Base-by-base conservation (phyloP, 1,140 invertebrate genomes). In the Bombus turneri region DNA sequence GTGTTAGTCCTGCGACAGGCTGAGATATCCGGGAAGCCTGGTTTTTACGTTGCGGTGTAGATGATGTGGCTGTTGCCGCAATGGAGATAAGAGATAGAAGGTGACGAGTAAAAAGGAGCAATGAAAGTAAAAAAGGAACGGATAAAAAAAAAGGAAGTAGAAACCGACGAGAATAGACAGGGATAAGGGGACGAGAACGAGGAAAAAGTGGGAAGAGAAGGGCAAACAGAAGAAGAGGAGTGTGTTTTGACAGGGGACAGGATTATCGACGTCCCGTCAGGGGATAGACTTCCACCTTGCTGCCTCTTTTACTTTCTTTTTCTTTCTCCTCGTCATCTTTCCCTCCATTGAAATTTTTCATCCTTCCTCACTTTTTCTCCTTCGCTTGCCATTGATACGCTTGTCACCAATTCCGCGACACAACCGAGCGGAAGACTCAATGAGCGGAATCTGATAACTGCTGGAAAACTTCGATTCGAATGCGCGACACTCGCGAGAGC, bases 251-350 rank as follows among this genome's bases (percentile, higher is more conserved):
- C 88, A 86, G 80, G 80, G 82, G 90, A 90, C 88, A 90, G 86
- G 88, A 90, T 91, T 91, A 91, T 91, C 88, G 90, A 91, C 90
- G 83, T 91, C 73, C 83, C 83, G 88, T 91, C 88, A 88, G 80
- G 75, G 83, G 83, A 85, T 85, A 81, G 78, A 85, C 78, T 81
- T 81, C 59, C 69, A 66, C 69, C 57, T 81, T 66, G 57, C 57
- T 57, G 69, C 78, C 78, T 85, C 69, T 39, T 79, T 53, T 59
- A 72, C n/a, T 37, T 73, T 34, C n/a, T 25, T 76, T 37, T 41
- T 31, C 37, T 59, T 41, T 9, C 31, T n/a, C n/a, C 31, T 34
- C 31, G 64, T 66, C 69, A 22, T 75, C 31, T 15, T 31, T 31
- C n/a, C 12, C n/a, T 22, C 9, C 34, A 34, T 68, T 68, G 66